Evolutionary conservation across 2,797 vertebrate species (phyloP), one percentile per base, ranked within the genome.

Genomic region (Gallinago nigripennis): DNA sequence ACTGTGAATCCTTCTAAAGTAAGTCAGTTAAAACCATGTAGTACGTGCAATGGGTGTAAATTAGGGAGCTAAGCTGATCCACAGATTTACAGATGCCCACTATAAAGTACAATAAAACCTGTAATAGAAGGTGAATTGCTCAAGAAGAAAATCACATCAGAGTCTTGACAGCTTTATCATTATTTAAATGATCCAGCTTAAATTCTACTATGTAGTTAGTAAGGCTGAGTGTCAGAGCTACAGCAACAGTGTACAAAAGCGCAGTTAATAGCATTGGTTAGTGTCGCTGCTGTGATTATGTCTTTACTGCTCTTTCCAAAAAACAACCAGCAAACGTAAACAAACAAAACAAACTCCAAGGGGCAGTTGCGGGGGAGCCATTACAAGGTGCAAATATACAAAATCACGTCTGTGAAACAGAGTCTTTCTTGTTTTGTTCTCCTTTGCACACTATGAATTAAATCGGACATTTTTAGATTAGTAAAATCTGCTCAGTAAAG

Each of bases 1-100:
- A 97, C 96, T 95, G 92, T 96, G 93, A 97, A 98, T 97, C 92
- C 89, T 96, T 97, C 94, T 94, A 96, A 97, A 97, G 96, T 93
- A 90, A 98, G 97, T 97, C 96, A 96, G 95, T 98, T 98, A 97
- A 98, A 98, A 95, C 95, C 94, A 63, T 88, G 89, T 48, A 78
- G 92, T 96, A 97, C 91, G 91, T 98, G 97, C 93, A 66, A 63
- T 12, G 97, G 82, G 96, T 98, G 79, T 96, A 97, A 98, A 98
- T 96, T 51, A 97, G 92, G 80, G 41, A 92, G 78, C 57, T 90
- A 89, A 88, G 79, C 90, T 94, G 90, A 96, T 90, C 86, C 64
- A 83, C 70, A 94, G 96, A 97, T 97, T 97, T 98, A 97, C 92
- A 86, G 94, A 97, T 96, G 94, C 92, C 91, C 93, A 95, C 76